phyloP scores from a whole-genome alignment of 2,797 vertebrate genomes.

The Rhinoraja longicauda region DNA sequence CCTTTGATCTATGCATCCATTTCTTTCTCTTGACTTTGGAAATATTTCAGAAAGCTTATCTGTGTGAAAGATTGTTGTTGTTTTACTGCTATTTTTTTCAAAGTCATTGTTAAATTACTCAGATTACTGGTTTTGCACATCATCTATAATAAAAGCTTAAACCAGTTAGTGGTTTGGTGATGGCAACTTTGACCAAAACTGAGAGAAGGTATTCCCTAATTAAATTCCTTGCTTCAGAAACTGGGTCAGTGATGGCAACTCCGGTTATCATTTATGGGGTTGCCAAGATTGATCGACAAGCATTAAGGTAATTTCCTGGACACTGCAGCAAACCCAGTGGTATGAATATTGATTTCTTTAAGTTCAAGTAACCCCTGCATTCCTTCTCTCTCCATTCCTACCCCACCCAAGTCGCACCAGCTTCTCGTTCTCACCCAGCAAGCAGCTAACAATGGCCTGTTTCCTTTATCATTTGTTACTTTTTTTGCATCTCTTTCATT shows the following conservation, averaged over 20 bases:
- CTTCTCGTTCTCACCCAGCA: too few species aligned
- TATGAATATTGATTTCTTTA: too few species aligned
- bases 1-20: not conserved
- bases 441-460: too few species aligned
- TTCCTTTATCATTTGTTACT: too few species aligned
- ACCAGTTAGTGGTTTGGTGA: not conserved
- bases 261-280: not conserved
- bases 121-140: not conserved
- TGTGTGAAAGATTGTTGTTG: not conserved
- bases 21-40: not conserved
- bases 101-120: not conserved
- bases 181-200: not conserved
- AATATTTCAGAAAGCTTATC: not conserved
- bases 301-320: too few species aligned
- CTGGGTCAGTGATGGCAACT: not conserved
- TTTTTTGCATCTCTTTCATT: too few species aligned
- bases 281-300: too few species aligned
- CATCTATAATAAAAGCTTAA: not conserved
- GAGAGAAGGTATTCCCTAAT: not conserved
- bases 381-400: too few species aligned
- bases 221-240: not conserved
- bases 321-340: too few species aligned
- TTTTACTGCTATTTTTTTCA: not conserved
- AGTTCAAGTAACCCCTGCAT: too few species aligned
- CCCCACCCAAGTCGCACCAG: too few species aligned